Base-by-base conservation (phyloP, 2,888 invertebrate genomes). In the Myopa testacea region DNA sequence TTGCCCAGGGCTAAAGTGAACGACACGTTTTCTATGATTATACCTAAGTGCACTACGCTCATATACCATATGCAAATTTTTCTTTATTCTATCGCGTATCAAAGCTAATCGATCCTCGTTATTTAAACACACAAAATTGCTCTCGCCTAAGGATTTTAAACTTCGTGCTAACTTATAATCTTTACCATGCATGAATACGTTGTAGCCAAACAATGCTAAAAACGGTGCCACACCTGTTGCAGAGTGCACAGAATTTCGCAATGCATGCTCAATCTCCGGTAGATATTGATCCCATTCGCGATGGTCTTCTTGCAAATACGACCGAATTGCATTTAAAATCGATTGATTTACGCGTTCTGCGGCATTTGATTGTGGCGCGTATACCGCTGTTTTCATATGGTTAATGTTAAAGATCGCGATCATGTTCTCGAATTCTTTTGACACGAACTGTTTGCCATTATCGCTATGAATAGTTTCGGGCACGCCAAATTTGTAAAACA, bases 341-440 rank as follows among this genome's bases (percentile, higher is more conserved):
- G 26, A 26, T 1, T 26, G 26, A 26, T 26, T 26, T 26, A 26
- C 26, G 26, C 26, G 26, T 26, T 26, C 26, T 26, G 26, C 62
- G n/a, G 14, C 65, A 34, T 65, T 65, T 3, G 65, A 65, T 37
- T 65, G 65, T 4, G 65, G 65, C 7, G 65, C 65, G 14, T 65
- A 65, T 14, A 38, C 14, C 5, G 65, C 34, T 14, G 65, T 65
- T 8, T 34, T 26, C 16, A 65, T 65, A 65, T 65, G 65, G 14
- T 8, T 65, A 38, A 65, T 38, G 4, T 16, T 38, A 16, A 65
- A 63, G 26, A 8, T 3, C 12, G 4, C 26, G 5, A 63, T 8
- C 62, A 63, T 4, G 12, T 19, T n/a, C 7, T 19, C 62, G 60
- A 60, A 63, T 37, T 34, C 63, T 34, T 65, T 65, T 3, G 34